phyloP scores from a whole-genome alignment of 2,888 invertebrate species.

The Sarcophaga rosellei region DNA sequence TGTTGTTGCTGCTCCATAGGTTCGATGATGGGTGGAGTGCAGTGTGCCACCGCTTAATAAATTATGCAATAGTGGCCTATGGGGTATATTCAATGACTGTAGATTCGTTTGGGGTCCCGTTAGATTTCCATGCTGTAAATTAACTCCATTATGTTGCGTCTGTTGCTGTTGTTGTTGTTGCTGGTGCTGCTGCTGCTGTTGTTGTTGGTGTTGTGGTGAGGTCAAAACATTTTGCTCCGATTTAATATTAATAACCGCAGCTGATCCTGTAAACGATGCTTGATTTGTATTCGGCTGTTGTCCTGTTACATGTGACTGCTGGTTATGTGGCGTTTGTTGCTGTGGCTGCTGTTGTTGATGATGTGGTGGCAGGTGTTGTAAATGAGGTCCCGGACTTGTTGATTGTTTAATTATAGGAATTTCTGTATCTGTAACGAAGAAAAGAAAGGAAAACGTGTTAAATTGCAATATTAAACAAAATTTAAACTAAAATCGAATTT shows the following conservation, averaged over 20 bases:
- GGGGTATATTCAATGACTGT: slow-evolving; percentile 79
- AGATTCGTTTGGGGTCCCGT: slow-evolving; percentile 72
- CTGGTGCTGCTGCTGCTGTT: slow-evolving; percentile 73
- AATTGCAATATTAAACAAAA: not conserved
- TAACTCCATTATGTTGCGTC: slow-evolving; percentile 67
- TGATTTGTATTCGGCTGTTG: slow-evolving; percentile 69
- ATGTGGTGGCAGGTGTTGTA: slow-evolving; percentile 77
- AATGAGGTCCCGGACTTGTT: slow-evolving; percentile 80
- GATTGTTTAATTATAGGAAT: slow-evolving; percentile 82
- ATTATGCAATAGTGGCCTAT: slow-evolving; percentile 81
- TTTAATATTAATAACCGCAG: slow-evolving; percentile 78
- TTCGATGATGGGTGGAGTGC: slow-evolving; percentile 81
- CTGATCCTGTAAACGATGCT: slow-evolving; percentile 74
- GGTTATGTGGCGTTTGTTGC: slow-evolving; percentile 72
- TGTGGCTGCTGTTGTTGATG: slow-evolving; percentile 70
- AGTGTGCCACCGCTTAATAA: slow-evolving; percentile 81
- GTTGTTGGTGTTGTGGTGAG: slow-evolving; percentile 76
- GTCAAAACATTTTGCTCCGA: slow-evolving; percentile 78
- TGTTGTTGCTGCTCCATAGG: slow-evolving; percentile 81
- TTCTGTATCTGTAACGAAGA: slow-evolving; percentile 79
- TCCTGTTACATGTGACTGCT: slow-evolving; percentile 73
- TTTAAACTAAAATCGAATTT: too few relatives aligned
- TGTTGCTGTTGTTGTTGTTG: slow-evolving; percentile 72
- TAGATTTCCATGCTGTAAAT: slow-evolving; percentile 71
- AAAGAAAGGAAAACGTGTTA: not conserved